Evolutionary conservation across 2,888 invertebrate genomes (phyloP).

Genomic region (Chymomyza caudatula): DNA sequence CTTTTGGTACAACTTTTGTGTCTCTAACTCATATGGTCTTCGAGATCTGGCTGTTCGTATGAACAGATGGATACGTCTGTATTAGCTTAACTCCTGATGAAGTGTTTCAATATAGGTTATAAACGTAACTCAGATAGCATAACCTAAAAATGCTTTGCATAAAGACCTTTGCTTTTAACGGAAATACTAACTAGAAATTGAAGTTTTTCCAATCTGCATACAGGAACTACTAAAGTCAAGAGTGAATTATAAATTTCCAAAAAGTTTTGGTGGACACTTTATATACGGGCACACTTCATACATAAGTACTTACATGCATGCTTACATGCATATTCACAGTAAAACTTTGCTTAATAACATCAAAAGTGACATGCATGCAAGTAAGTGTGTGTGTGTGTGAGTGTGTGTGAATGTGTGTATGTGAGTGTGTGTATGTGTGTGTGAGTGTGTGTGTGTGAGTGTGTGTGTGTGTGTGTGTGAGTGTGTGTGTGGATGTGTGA

Average conservation of each 20-base stretch:
- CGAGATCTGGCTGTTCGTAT: too few species aligned
- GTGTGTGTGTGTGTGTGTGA: not conserved
- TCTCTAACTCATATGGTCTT: too few species aligned
- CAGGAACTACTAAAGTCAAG: not conserved
- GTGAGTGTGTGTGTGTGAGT: not conserved
- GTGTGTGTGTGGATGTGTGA: too few species aligned
- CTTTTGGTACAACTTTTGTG: too few species aligned
- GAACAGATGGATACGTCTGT: too few species aligned
- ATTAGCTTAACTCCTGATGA: too few species aligned
- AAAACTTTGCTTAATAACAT: not conserved
- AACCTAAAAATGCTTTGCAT: not conserved
- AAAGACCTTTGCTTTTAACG: not conserved
- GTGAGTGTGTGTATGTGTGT: not conserved
- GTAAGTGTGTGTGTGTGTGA: not conserved
- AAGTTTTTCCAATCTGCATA: not conserved
- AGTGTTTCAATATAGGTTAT: too few species aligned
- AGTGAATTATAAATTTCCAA: not conserved
- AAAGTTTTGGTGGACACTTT: not conserved
- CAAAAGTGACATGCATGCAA: not conserved
- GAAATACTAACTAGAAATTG: not conserved
- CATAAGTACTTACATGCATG: not conserved
- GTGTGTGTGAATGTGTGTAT: not conserved
- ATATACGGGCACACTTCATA: not conserved
- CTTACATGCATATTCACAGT: not conserved
- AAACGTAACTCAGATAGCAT: too few species aligned